Evolutionary conservation across 2,888 invertebrate species (phyloP).

Genomic region (Noctua comes): DNA sequence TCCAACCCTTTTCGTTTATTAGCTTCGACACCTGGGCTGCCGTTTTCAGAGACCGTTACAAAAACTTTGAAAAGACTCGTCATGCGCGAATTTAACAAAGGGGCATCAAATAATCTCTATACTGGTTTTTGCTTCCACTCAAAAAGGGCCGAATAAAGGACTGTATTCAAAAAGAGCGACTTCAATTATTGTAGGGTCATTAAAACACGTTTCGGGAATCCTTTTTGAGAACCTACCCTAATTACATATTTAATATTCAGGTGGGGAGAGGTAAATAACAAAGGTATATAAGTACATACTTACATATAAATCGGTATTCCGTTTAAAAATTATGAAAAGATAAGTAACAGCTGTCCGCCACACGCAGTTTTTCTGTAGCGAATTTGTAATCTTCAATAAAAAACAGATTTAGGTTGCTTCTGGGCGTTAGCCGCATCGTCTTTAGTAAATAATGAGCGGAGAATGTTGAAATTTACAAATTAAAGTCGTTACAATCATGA

Average conservation of each 20-base stretch:
- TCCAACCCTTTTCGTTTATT: constrained; percentile 37
- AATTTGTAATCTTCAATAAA: constrained; percentile 62
- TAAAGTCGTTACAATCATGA: constrained; percentile 17
- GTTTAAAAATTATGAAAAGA: constrained; percentile 57
- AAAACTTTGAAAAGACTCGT: constrained; percentile 35
- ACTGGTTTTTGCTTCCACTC: constrained; percentile 40
- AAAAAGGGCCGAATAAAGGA: constrained; percentile 28
- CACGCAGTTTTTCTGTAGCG: constrained; percentile 44
- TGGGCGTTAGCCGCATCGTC: constrained; percentile 22
- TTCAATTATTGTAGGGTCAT: constrained; percentile 39
- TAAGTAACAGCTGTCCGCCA: constrained; percentile 58
- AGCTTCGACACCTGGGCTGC: constrained; percentile 36
- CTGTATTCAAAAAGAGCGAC: constrained; percentile 33
- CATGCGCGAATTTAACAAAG: constrained; percentile 48
- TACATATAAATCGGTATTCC: constrained; percentile 43
- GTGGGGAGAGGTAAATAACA: constrained; percentile 42
- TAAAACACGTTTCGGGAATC: constrained; percentile 40
- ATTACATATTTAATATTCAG: constrained; percentile 52
- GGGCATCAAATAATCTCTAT: constrained; percentile 30
- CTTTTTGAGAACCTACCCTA: constrained; percentile 40
- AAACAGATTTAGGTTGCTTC: constrained; percentile 51
- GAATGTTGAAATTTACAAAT: constrained; percentile 15
- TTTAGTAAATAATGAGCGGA: constrained; percentile 30
- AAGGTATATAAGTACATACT: constrained; percentile 51
- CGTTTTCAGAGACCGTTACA: constrained; percentile 17